A percentile compares a stretch with the other conserved stretches of the same genome.
These are phyloP conservation scores for Vulpes ferrilata DNA, from an alignment of 2,113 vertebrate species.

Conservation along the genomic window DNA sequence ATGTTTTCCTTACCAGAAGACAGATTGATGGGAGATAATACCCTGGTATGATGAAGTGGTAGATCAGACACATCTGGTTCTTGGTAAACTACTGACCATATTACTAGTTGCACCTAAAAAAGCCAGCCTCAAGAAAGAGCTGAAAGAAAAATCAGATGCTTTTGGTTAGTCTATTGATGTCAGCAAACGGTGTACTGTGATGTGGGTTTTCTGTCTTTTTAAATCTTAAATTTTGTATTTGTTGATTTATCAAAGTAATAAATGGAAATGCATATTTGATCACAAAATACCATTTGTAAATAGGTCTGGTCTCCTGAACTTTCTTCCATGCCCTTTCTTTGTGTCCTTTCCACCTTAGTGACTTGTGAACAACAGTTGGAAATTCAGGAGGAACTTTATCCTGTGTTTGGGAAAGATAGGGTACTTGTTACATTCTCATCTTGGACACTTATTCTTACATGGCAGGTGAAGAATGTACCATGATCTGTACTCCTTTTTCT, in stretches of 20 bases:
- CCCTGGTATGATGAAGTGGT: neutral
- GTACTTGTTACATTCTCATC: neutral
- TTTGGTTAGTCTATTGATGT: neutral
- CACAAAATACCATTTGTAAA: neutral
- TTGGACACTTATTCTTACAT: neutral
- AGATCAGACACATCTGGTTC: neutral
- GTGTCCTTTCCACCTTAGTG: neutral
- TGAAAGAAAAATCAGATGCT: neutral
- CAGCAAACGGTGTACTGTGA: neutral
- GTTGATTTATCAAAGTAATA: conserved; percentile 12
- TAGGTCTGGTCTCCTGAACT: neutral
- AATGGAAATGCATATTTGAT: conserved; percentile 10
- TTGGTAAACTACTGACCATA: neutral
- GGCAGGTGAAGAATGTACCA: neutral
- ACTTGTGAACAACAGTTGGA: neutral
- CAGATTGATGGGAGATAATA: neutral
- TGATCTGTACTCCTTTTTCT: neutral
- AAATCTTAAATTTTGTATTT: conserved; percentile 28
- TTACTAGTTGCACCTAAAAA: conserved; percentile 43
- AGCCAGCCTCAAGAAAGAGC: neutral
- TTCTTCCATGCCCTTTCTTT: neutral
- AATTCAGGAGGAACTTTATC: neutral
- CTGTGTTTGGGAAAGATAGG: neutral
- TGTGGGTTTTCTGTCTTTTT: neutral
- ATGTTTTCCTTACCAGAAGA: conserved; percentile 19